Evolutionary conservation across 2,888 invertebrate species (phyloP).

Genomic region (Shargacucullia verbasci): DNA sequence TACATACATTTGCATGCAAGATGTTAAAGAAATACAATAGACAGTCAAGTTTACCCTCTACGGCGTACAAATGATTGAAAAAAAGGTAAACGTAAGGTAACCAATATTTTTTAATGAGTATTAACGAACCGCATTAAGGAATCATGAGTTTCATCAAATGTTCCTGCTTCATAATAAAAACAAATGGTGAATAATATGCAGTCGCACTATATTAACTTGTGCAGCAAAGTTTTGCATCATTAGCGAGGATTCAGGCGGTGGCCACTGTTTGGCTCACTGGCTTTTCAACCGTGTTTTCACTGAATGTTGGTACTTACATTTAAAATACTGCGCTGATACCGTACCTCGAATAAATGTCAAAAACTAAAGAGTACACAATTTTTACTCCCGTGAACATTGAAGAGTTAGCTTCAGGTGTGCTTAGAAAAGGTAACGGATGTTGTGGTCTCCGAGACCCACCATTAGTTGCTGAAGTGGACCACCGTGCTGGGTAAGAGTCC

Average conservation of each 20-base stretch:
- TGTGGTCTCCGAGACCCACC: too few species aligned
- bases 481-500: too few species aligned
- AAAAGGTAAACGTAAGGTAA: too few species aligned
- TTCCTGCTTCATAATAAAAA: constrained; percentile 28
- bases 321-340: constrained; percentile 41
- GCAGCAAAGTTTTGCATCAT: constrained; percentile 62
- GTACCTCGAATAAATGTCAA: constrained; percentile 22
- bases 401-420: not conserved
- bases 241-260: constrained; percentile 62
- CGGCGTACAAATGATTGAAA: too few species aligned
- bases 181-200: constrained; percentile 40
- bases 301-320: constrained; percentile 50
- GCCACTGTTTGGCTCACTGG: constrained; percentile 53
- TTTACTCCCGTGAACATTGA: not conserved
- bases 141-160: constrained; percentile 10
- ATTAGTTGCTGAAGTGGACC: too few species aligned
- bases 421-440: too few species aligned
- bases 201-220: constrained; percentile 45
- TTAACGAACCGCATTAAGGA: not conserved
- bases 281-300: constrained; percentile 55
- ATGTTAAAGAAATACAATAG: too few species aligned
- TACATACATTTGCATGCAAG: too few species aligned
- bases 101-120: too few species aligned
- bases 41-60: too few species aligned
- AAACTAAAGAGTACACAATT: constrained; percentile 7